phyloP scores from a whole-genome alignment of 2,888 invertebrate species.

The Dasypolia templi region DNA sequence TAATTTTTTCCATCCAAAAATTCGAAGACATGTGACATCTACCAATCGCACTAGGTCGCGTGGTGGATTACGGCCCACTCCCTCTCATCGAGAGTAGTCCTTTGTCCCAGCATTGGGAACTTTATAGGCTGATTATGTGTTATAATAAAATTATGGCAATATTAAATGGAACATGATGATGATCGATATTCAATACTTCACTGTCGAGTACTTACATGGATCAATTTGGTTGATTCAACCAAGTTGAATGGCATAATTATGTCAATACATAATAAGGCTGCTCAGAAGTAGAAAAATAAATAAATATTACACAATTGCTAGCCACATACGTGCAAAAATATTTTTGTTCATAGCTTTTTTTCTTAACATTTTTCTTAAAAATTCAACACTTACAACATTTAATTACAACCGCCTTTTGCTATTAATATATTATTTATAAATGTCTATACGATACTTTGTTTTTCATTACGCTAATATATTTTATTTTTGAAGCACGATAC shows the following conservation, averaged over 20 bases:
- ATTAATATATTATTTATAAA: slow-evolving; percentile 31
- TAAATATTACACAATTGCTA: slow-evolving; percentile 45
- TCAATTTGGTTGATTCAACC: neutral
- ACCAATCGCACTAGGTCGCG: too few relatives aligned
- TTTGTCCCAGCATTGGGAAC: too few relatives aligned
- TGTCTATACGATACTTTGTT: slow-evolving; percentile 23
- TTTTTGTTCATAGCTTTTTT: slow-evolving; percentile 55
- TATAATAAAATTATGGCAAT: too few relatives aligned
- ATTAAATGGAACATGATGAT: neutral
- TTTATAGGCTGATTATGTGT: too few relatives aligned
- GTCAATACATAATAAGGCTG: accelerated
- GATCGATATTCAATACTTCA: neutral
- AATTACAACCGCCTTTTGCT: slow-evolving; percentile 50
- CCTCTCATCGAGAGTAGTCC: too few relatives aligned
- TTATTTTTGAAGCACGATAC: slow-evolving; percentile 40
- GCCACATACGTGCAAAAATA: slow-evolving; percentile 58
- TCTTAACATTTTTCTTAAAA: slow-evolving; percentile 60
- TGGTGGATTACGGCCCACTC: too few relatives aligned
- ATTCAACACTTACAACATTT: slow-evolving; percentile 64
- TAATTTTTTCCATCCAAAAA: too few relatives aligned
- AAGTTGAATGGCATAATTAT: neutral
- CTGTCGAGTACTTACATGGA: neutral
- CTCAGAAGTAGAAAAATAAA: neutral
- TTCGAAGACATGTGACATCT: too few relatives aligned
- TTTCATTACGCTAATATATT: slow-evolving; percentile 41